Evolutionary conservation across 2,797 vertebrate genomes (phyloP).

Genomic region (Syngnathus rostellatus): DNA sequence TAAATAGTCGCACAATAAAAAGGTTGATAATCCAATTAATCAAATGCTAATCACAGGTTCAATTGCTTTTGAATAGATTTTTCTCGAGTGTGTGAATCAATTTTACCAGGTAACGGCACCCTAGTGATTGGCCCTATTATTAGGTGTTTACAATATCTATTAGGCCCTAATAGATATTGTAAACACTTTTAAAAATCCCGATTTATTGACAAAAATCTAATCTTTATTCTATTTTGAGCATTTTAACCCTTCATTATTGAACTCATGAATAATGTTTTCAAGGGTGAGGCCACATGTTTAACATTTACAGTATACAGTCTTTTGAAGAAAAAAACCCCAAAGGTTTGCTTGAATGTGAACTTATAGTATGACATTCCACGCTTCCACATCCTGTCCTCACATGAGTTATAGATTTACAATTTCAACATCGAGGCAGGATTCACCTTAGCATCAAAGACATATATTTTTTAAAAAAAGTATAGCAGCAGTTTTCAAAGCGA

Average conservation of each 20-base stretch:
- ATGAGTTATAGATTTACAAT: neutral
- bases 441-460: neutral
- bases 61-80: no score
- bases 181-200: no score
- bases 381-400: no score
- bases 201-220: no score
- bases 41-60: neutral
- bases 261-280: neutral
- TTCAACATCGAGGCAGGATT: neutral
- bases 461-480: slow-evolving; percentile 25
- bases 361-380: neutral
- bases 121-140: no score
- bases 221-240: no score
- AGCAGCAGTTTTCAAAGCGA: slow-evolving; percentile 45
- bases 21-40: no score
- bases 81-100: no score
- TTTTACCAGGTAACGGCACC: no score
- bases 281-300: neutral
- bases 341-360: neutral
- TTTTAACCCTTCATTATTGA: neutral
- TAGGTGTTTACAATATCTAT: no score
- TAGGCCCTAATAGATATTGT: no score
- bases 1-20: no score
- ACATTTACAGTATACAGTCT: neutral
- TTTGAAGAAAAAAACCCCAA: neutral